phyloP scores from a whole-genome alignment of 2,888 invertebrate genomes.

The Linyphia triangularis region DNA sequence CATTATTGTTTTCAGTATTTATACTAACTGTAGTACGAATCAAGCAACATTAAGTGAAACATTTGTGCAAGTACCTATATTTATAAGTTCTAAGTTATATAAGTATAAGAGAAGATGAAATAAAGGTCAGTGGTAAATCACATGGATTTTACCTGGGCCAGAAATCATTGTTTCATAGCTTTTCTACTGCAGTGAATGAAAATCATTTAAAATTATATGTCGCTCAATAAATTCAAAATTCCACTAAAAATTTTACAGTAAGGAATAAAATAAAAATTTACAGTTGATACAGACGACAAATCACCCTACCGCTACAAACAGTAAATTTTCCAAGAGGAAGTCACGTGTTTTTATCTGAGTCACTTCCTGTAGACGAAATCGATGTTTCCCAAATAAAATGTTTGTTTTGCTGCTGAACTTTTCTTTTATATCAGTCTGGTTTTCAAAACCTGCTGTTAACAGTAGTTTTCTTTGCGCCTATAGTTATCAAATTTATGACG shows the following conservation, averaged over 20 bases:
- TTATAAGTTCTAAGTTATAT: no score
- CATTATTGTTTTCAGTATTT: no score
- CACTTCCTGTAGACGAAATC: conserved; percentile 1
- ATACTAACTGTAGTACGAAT: no score
- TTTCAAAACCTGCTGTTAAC: no score
- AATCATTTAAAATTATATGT: background rate
- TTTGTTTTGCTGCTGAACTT: no score
- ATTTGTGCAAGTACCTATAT: no score
- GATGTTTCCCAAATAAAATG: background rate
- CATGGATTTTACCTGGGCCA: conserved; percentile 27
- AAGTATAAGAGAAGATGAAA: conserved; percentile 4
- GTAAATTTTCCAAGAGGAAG: background rate
- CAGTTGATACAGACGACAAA: background rate
- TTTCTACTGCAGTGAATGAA: background rate
- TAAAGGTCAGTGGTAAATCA: conserved; percentile 29
- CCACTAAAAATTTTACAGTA: background rate
- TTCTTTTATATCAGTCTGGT: no score
- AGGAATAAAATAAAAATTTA: background rate
- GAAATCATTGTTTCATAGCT: conserved; percentile 35
- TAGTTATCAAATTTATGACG: no score
- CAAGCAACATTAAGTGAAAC: background rate
- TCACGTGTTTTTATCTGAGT: conserved; percentile 14
- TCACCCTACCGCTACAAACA: background rate
- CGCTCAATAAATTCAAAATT: background rate
- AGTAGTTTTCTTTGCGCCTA: no score